Evolutionary conservation across 1,140 invertebrate species (phyloP), one percentile per base, ranked within the genome.

Genomic region (Listronotus oregonensis): DNA sequence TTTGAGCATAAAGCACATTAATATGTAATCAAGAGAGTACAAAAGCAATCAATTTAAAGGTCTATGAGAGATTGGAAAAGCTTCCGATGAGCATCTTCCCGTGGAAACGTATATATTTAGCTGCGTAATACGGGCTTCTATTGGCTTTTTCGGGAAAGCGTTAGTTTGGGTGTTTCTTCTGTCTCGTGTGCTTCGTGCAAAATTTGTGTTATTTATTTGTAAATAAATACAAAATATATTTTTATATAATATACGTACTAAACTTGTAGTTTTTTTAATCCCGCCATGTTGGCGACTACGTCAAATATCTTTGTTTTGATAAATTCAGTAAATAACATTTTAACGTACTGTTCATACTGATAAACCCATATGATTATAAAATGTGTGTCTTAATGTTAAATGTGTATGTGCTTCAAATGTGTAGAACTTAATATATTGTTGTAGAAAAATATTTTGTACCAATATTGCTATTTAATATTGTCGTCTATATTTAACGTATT

Each of bases 111-210:
- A 31, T 49, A 42, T 55, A 66, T 67, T 64, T 40, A 49, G 57
- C 71, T 67, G 73, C 72, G 73, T 74, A 64, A 73, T 60, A 51
- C 68, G 40, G 71, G 67, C 67, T 73, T 75, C 68, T 73, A 74
- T 77, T 70, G 74, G 75, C 71, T 73, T 75, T 71, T 70, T 70
- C 51, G 65, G 56, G 50, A 40, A 31, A 73, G 71, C 72, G 68
- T 72, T 70, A 71, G 69, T 69, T 68, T 63, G 72, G 72, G 72
- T 74, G 72, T 70, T 72, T 67, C 72, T 68, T 44, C 71, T 61
- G 69, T 57, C 17, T 67, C 62, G 70, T 43, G 55, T 51, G 59
- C 68, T 63, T 68, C 66, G 49, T 32, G 49, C 47, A 44, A 15
- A 14, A 57, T 43, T 37, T 37, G 12, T 37, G 11, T 42, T 14